Base-by-base conservation (phyloP, 2,113 vertebrate species). In the Nycticryphes semicollaris region DNA sequence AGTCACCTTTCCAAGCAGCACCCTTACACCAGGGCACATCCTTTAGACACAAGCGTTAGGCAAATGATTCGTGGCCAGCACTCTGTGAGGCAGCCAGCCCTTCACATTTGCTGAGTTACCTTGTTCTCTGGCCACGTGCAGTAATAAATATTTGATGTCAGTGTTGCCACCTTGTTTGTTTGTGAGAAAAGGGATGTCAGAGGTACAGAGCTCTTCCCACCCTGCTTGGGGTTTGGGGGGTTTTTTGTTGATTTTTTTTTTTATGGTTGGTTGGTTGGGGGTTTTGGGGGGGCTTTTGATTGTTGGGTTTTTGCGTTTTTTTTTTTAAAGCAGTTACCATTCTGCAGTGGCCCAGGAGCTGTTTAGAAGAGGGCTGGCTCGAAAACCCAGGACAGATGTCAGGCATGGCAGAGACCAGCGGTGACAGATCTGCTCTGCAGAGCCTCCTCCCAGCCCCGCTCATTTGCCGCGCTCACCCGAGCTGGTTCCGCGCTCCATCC, bases 401-500 rank as follows among this genome's bases (percentile, higher is more conserved):
- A 80, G 68, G 35, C 24, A 18, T 35, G 79, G 91, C 84, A 81
- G 57, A 41, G 85, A 28, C 56, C 12, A 48, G 87, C 22, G 41
- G 63, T 33, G 92, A 51, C 60, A 84, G 68, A 77, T 68, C 31
- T 90, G 91, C 81, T 74, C 64, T 60, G 74, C 84, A 92, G 56
- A 85, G 86, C 81, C 47, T 72, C 51, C 62, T 60, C 12, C 12
- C 2, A 75, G 69, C 45, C 1, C 89, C 50, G 35, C 39, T 47
- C 39, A 33, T 70, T 30, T 60, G 77, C 86, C 83, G 60, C 3
- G 3, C 67, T 28, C 59, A 41, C 24, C 11, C 3, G 2, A 60
- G 72, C 87, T 51, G 21, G 28, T 70, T 84, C 74, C 83, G 37
- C 54, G 43, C 87, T 97, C 84, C 87, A 88, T 73, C 95, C 90